Evolutionary conservation across 2,797 vertebrate species (phyloP).

Genomic region (Malacoraja senta): DNA sequence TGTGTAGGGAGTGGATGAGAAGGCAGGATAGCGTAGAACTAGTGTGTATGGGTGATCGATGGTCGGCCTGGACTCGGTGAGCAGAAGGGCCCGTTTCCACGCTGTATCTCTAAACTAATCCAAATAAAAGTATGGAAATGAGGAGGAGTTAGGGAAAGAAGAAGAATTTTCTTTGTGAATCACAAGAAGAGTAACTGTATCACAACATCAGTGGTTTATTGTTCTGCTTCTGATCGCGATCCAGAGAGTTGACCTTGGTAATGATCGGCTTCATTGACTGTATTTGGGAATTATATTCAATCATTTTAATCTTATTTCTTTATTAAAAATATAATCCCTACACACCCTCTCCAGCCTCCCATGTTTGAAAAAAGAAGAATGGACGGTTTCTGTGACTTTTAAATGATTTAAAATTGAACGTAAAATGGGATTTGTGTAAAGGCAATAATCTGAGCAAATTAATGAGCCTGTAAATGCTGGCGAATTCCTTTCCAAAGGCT

Average conservation of each 20-base stretch:
- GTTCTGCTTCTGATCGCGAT: background rate
- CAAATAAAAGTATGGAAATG: background rate
- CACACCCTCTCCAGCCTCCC: background rate
- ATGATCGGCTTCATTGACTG: background rate
- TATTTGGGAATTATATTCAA: background rate
- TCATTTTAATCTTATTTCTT: background rate
- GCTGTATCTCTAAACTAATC: no score
- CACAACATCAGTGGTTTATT: no score
- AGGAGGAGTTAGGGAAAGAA: background rate
- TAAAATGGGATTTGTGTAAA: background rate
- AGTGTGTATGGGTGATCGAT: no score
- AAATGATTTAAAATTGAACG: background rate
- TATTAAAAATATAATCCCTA: background rate
- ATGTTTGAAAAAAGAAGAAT: background rate
- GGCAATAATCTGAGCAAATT: background rate
- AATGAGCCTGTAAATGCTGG: background rate
- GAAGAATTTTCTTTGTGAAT: background rate
- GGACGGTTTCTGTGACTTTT: background rate
- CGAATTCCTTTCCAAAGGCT: background rate
- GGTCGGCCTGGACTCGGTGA: no score
- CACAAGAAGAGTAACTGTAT: background rate
- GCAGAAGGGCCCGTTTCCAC: no score
- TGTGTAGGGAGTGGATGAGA: no score
- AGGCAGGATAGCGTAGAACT: no score
- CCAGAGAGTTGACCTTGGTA: background rate